Conservation (phyloP, 2,113 vertebrate species). For the Coryphaenoides rupestris region DNA sequence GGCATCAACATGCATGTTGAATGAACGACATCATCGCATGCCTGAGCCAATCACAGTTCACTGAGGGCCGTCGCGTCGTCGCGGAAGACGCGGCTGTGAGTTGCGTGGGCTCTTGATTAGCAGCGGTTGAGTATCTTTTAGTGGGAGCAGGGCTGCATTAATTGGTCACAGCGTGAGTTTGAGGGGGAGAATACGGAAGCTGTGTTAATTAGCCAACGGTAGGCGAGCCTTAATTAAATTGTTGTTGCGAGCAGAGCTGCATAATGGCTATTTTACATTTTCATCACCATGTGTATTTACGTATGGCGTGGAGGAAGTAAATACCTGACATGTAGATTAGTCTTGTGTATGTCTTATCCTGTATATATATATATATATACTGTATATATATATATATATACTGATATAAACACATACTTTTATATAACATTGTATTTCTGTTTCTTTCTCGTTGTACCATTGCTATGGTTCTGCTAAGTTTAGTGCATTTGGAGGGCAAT, state of each 20-base stretch:
- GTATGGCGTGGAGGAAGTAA: background rate
- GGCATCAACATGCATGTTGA: too few species aligned
- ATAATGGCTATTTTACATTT: slow-evolving; percentile 1
- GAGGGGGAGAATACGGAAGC: slow-evolving; percentile 20
- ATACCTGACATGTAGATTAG: too few species aligned
- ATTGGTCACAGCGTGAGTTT: slow-evolving; percentile 47
- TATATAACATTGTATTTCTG: too few species aligned
- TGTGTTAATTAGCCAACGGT: slow-evolving; percentile 42
- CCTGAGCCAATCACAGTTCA: slow-evolving; percentile 9
- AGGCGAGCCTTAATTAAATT: slow-evolving; percentile 42
- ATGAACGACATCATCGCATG: background rate
- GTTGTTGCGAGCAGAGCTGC: slow-evolving; percentile 23
- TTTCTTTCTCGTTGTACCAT: background rate
- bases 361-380: too few species aligned
- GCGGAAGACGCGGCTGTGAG: slow-evolving; percentile 21
- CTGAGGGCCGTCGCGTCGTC: slow-evolving; percentile 5
- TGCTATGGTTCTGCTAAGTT: slow-evolving; percentile 5
- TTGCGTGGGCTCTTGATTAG: slow-evolving; percentile 32
- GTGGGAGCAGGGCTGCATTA: slow-evolving; percentile 37
- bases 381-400: too few species aligned
- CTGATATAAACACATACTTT: background rate
- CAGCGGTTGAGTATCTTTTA: slow-evolving; percentile 31
- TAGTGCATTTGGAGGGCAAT: slow-evolving; percentile 1
- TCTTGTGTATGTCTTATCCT: too few species aligned
- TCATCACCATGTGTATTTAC: background rate